A percentile compares a stretch with the other conserved stretches of the same genome.
phyloP scores from a whole-genome alignment of 2,113 vertebrate genomes.

The Clarias magur region DNA sequence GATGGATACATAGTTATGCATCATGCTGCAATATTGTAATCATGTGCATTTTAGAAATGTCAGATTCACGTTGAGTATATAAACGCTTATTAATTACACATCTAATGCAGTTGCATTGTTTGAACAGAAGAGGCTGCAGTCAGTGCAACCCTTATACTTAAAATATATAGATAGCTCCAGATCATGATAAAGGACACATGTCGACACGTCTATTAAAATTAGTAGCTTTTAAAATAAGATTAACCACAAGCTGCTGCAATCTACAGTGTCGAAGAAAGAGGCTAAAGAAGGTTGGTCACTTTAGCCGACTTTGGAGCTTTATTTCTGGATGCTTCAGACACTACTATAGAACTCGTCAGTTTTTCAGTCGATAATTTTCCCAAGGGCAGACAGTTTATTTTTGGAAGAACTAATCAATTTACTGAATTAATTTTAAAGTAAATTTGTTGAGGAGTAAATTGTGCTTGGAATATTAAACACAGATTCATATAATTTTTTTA shows the following conservation, averaged over 20 bases:
- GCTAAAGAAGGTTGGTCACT: background rate
- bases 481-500: too few relatives aligned
- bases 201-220: too few relatives aligned
- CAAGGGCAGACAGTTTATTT: background rate
- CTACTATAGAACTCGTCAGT: background rate
- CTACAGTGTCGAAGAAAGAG: background rate
- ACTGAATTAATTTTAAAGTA: background rate
- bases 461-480: too few relatives aligned
- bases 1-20: background rate
- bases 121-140: too few relatives aligned
- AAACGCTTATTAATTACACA: background rate
- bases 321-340: background rate
- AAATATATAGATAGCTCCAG: too few relatives aligned
- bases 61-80: background rate
- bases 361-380: background rate
- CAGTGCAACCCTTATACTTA: too few relatives aligned
- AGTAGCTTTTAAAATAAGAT: background rate
- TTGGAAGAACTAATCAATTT: background rate
- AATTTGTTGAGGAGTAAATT: too few relatives aligned
- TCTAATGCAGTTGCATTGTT: background rate
- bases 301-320: background rate
- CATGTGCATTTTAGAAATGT: background rate
- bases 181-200: background rate
- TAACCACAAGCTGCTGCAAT: background rate
- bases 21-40: background rate